A percentile compares a stretch with the other conserved stretches of the same genome.
Evolutionary conservation across 2,113 vertebrate genomes (phyloP).

Genomic region (Rostratula benghalensis): DNA sequence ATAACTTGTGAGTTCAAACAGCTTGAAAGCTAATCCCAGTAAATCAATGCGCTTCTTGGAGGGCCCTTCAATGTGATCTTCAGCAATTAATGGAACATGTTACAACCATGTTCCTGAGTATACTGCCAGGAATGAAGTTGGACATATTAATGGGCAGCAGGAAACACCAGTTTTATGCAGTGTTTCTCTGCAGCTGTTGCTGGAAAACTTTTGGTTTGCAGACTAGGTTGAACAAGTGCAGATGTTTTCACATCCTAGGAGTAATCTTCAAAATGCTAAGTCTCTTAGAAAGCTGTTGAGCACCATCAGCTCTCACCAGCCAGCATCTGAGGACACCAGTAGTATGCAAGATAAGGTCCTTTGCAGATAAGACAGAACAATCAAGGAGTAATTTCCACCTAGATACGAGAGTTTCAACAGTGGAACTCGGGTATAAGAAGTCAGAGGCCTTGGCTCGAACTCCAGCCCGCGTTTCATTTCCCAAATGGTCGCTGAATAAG

Average conservation of each 20-base stretch:
- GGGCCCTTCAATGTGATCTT: background rate
- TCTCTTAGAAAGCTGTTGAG: background rate
- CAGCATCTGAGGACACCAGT: background rate
- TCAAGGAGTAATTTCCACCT: background rate
- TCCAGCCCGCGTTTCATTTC: background rate
- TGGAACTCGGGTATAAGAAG: background rate
- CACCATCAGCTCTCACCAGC: background rate
- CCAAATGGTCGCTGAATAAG: background rate
- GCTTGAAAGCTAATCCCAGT: background rate
- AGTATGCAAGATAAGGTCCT: background rate
- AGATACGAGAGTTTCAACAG: background rate
- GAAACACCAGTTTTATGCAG: background rate
- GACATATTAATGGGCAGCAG: background rate
- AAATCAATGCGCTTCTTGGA: background rate
- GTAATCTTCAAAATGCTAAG: background rate
- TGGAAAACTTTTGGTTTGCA: background rate
- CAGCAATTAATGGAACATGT: slow-evolving; percentile 19
- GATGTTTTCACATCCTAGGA: background rate
- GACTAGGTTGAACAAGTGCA: background rate
- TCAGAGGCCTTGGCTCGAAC: background rate
- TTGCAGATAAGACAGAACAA: background rate
- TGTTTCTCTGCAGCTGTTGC: background rate
- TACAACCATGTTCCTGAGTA: background rate
- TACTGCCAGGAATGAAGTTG: background rate
- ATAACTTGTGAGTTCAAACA: background rate